Evolutionary conservation across 37 sponge, comb jelly and placozoan species (phyloP).

Genomic region (Cliona cf. orientalis): DNA sequence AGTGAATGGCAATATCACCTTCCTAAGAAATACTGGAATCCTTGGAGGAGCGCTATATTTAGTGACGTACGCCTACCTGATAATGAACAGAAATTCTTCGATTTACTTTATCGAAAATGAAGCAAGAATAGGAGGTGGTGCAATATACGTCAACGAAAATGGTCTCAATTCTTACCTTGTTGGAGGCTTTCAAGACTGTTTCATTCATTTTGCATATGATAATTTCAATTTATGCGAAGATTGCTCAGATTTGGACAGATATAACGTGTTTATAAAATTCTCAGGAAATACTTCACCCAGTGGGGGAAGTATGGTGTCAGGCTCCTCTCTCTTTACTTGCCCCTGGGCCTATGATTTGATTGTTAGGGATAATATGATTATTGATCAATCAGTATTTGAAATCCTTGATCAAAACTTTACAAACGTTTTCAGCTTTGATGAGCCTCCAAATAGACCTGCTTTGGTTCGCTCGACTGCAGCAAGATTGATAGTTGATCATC

Average conservation of each 20-base stretch:
- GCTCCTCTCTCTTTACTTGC: conserved; percentile 34
- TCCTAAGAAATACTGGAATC: conserved; percentile 18
- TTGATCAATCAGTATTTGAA: background rate
- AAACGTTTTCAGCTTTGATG: background rate
- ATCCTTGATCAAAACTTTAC: background rate
- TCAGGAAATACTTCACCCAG: conserved; percentile 17
- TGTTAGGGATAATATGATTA: too few relatives aligned
- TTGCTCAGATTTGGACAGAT: conserved; percentile 4
- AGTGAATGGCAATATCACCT: conserved; percentile 14
- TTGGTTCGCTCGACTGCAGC: background rate
- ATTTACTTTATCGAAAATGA: conserved; percentile 12
- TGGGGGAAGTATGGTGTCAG: conserved; percentile 37
- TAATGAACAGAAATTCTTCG: background rate
- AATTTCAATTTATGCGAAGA: conserved; percentile 4
- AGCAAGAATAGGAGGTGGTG: conserved; percentile 43
- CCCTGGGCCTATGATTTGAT: conserved; percentile 28
- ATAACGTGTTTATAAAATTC: conserved; percentile 3
- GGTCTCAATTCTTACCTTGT: background rate
- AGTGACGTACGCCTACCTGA: background rate
- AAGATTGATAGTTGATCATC: background rate
- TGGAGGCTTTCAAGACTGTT: conserved; percentile 10
- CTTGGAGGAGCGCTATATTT: conserved; percentile 32
- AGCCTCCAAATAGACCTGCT: background rate
- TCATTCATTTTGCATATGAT: conserved; percentile 35
- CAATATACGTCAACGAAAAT: conserved; percentile 2